A percentile compares a stretch with the other conserved stretches of the same genome.
phyloP scores from a whole-genome alignment of 2,888 invertebrate species.

The Augiades crinisus region DNA sequence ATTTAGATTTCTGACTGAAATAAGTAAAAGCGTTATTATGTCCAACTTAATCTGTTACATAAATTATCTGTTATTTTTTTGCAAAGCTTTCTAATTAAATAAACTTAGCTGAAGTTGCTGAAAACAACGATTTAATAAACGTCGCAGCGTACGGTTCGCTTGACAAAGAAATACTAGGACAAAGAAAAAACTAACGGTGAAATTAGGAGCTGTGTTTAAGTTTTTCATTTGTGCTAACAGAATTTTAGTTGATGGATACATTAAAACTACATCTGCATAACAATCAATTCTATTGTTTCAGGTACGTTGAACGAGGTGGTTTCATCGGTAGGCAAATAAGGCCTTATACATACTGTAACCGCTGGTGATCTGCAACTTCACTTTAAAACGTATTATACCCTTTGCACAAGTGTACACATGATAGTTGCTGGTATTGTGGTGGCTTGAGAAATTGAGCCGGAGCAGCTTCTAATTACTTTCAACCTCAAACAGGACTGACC shows the following conservation, averaged over 20 bases:
- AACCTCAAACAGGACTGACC: too few species aligned
- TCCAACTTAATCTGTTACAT: too few species aligned
- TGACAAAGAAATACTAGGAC: background rate
- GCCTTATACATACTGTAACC: too few species aligned
- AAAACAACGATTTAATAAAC: background rate
- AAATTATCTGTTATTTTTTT: too few species aligned
- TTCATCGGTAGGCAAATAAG: background rate
- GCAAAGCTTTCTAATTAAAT: background rate
- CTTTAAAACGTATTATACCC: too few species aligned
- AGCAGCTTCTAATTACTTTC: too few species aligned
- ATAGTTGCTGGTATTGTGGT: too few species aligned
- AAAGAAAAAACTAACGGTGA: conserved; percentile 6
- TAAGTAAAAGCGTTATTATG: too few species aligned
- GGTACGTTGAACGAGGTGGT: conserved; percentile 15
- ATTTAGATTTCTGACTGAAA: too few species aligned
- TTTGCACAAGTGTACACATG: too few species aligned
- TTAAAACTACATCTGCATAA: conserved; percentile 4
- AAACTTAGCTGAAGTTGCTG: background rate
- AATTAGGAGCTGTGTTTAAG: background rate
- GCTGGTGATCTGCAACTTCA: too few species aligned
- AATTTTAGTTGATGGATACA: background rate
- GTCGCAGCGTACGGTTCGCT: conserved; percentile 1
- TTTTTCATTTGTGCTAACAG: background rate
- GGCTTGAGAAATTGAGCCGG: too few species aligned
- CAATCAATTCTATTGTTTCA: conserved; percentile 26